These are phyloP conservation scores for Psilopsiagon aurifrons DNA, from an alignment of 2,113 vertebrate species.

Conservation along the genomic window DNA sequence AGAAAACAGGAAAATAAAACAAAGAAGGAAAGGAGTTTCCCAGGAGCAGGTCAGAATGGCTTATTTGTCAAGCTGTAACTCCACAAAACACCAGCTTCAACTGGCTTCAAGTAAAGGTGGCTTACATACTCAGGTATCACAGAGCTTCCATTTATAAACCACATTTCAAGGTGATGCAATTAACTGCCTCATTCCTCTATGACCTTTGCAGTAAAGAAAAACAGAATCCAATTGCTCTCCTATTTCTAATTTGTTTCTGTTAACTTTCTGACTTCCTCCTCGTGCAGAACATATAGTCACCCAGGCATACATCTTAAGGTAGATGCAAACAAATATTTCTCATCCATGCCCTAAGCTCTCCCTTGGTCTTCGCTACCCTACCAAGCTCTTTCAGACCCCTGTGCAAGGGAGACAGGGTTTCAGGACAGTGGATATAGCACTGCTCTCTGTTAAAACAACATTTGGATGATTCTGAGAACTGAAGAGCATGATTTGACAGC, in stretches of 20 bases:
- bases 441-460: background rate
- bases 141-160: slow-evolving; percentile 2
- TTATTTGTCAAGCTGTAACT: background rate
- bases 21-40: background rate
- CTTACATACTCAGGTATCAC: background rate
- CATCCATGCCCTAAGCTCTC: background rate
- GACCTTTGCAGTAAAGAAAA: background rate
- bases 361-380: background rate
- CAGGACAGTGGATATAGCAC: background rate
- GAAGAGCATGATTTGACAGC: background rate
- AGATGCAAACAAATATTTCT: background rate
- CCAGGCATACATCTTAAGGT: background rate
- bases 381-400: background rate
- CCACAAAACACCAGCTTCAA: background rate
- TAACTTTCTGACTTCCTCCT: background rate
- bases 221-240: background rate
- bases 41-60: background rate
- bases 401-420: background rate
- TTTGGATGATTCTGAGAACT: background rate
- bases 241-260: background rate
- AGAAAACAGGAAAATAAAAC: background rate
- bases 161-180: slow-evolving; percentile 10
- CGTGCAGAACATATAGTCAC: background rate
- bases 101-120: background rate
- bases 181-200: background rate